A percentile compares a stretch with the other conserved stretches of the same genome.
Evolutionary conservation across 2,888 invertebrate genomes (phyloP).

Genomic region (Esperia sulphurella): DNA sequence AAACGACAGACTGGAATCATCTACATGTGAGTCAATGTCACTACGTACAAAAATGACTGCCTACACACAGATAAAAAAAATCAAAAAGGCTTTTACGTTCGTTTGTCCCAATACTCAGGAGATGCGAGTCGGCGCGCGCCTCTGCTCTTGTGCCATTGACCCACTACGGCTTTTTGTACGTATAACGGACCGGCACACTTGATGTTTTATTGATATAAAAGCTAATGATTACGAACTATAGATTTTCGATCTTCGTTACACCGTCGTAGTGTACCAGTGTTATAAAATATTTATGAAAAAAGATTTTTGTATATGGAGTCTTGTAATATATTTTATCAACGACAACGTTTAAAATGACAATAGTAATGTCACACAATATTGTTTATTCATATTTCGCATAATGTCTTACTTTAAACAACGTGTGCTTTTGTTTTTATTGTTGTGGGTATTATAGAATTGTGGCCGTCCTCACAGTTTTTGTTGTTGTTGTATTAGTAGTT

Average conservation of each 20-base stretch:
- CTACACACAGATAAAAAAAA: slow-evolving; percentile 15
- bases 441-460: too few species aligned
- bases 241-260: slow-evolving; percentile 27
- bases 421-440: too few species aligned
- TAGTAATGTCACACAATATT: too few species aligned
- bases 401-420: too few species aligned
- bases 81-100: slow-evolving; percentile 23
- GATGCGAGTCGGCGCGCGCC: slow-evolving; percentile 32
- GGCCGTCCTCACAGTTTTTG: too few species aligned
- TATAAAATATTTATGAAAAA: too few species aligned
- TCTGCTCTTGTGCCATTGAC: slow-evolving; percentile 66
- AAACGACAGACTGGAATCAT: background rate
- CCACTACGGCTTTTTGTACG: slow-evolving; percentile 70
- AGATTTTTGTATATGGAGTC: background rate
- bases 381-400: too few species aligned
- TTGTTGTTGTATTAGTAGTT: background rate
- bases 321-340: too few species aligned
- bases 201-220: slow-evolving; percentile 67
- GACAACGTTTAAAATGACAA: too few species aligned
- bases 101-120: slow-evolving; percentile 25
- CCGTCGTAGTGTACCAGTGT: slow-evolving; percentile 16
- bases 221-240: slow-evolving; percentile 51
- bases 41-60: background rate
- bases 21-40: slow-evolving; percentile 1
- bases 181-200: slow-evolving; percentile 72